phyloP scores from a whole-genome alignment of 1,140 invertebrate species.

The Anthonomus grandis region DNA sequence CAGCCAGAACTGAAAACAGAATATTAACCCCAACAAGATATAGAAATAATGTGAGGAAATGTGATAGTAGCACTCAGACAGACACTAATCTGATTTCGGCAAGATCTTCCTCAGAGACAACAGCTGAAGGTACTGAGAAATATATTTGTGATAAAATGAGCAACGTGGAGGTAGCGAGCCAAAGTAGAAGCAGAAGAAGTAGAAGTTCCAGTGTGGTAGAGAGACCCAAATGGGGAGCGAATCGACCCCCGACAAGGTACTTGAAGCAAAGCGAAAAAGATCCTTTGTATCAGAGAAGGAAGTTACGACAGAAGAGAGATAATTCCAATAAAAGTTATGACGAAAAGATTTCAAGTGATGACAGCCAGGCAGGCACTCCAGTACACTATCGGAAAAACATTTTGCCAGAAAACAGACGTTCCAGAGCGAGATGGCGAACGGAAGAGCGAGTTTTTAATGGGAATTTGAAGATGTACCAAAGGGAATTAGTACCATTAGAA shows the following conservation, averaged over 20 bases:
- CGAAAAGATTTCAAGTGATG: constrained; percentile 56
- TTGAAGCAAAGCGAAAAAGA: constrained; percentile 76
- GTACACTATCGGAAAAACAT: constrained; percentile 39
- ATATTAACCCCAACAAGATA: constrained; percentile 63
- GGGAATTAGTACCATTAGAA: constrained; percentile 45
- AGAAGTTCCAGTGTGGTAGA: constrained; percentile 55
- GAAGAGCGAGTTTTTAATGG: constrained; percentile 38
- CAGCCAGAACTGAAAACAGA: constrained; percentile 49
- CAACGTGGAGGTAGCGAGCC: constrained; percentile 40
- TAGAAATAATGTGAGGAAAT: constrained; percentile 48
- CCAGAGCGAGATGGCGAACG: constrained; percentile 40
- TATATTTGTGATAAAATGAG: constrained; percentile 42
- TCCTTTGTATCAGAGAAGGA: constrained; percentile 66
- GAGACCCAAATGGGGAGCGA: constrained; percentile 65
- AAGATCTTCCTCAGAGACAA: constrained; percentile 9
- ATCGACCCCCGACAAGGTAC: constrained; percentile 66
- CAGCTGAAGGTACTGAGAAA: constrained; percentile 29
- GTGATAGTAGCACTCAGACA: constrained; percentile 68
- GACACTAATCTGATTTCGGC: constrained; percentile 45
- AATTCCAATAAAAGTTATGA: constrained; percentile 47
- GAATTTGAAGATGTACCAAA: constrained; percentile 44
- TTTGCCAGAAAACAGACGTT: constrained; percentile 35
- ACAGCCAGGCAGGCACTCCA: constrained; percentile 55
- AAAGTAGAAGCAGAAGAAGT: constrained; percentile 53
- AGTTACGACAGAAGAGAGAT: constrained; percentile 54